Evolutionary conservation across 2,797 vertebrate genomes (phyloP).

Genomic region (Melanotaenia trifasciata): DNA sequence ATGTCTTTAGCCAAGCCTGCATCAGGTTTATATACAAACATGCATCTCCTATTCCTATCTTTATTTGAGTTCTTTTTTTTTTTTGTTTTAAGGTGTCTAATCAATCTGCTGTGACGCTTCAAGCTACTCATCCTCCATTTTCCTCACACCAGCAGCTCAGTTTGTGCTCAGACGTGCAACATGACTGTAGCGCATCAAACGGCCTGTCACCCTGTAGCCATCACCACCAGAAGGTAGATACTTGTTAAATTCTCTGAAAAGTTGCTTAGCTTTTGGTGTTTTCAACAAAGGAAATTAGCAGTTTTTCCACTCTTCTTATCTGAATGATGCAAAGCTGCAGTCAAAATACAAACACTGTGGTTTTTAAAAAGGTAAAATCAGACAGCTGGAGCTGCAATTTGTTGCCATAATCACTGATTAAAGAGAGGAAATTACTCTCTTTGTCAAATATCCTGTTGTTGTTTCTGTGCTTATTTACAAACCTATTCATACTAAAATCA

Average conservation of each 20-base stretch:
- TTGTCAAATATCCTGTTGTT: conserved; percentile 77
- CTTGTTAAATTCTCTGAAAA: too few relatives aligned
- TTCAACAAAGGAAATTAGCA: neutral
- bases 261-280: neutral
- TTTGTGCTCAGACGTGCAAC: conserved; percentile 41
- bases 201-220: conserved; percentile 60
- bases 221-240: conserved; percentile 72
- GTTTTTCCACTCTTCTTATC: neutral
- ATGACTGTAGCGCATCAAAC: conserved; percentile 49
- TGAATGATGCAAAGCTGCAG: neutral
- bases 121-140: conserved; percentile 54
- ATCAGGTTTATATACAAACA: neutral
- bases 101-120: conserved; percentile 27
- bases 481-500: conserved; percentile 32
- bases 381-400: conserved; percentile 5
- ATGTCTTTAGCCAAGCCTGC: conserved; percentile 13
- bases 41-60: neutral
- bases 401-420: conserved; percentile 41
- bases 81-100: conserved; percentile 52
- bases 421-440: conserved; percentile 65
- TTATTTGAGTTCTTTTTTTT: neutral
- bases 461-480: conserved; percentile 52
- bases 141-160: conserved; percentile 55
- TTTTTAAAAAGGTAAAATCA: conserved; percentile 4
- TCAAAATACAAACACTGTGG: neutral